Base-by-base conservation (phyloP, 1,140 invertebrate species). In the Amyelois transitella region DNA sequence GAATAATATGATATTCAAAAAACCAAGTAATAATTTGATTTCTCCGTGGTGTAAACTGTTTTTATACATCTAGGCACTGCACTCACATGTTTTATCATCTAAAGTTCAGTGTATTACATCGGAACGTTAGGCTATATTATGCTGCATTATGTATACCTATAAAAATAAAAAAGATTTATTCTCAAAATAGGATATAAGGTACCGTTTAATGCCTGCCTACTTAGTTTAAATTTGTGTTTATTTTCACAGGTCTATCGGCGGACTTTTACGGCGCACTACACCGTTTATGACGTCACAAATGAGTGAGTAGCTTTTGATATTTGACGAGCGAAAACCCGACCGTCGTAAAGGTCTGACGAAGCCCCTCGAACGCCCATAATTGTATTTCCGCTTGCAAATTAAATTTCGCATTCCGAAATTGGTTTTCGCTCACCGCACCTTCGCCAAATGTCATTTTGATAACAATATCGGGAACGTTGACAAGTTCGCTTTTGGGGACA, bases 241-340 rank as follows among this genome's bases (percentile, higher is more conserved):
- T 38, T 57, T 90, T 90, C 53, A 45, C 89, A 95, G 94, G 93
- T 95, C 73, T 96, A 94, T 88, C 91, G 92, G 80, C 91, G 94
- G 84, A 94, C 94, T 52, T 94, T 93, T 89, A 94, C 93, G 69
- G 94, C 94, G 63, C 92, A 93, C 80, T 95, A 95, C 88, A 95
- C 94, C 58, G 93, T 95, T 81, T 96, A 96, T 88, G 94, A 95
- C 89, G 94, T 96, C 72, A 92, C 91, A 69, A 96, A 95, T 86
- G 94, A 95, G 93, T 94, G 86, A 93, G 93, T 93, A 55, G 21
- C 53, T 55, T 56, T 51, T 45, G 25, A 56, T 59, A 66, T 66
- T 61, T 62, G 54, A 57, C 47, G 32, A 43, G n/a, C n/a, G n/a
- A n/a, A n/a, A n/a, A n/a, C n/a, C n/a, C n/a, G 49, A 17, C 14